A percentile compares a stretch with the other conserved stretches of the same genome.
These are phyloP conservation scores for Perca schrenkii DNA, from an alignment of 2,113 vertebrate genomes.

Conservation along the genomic window DNA sequence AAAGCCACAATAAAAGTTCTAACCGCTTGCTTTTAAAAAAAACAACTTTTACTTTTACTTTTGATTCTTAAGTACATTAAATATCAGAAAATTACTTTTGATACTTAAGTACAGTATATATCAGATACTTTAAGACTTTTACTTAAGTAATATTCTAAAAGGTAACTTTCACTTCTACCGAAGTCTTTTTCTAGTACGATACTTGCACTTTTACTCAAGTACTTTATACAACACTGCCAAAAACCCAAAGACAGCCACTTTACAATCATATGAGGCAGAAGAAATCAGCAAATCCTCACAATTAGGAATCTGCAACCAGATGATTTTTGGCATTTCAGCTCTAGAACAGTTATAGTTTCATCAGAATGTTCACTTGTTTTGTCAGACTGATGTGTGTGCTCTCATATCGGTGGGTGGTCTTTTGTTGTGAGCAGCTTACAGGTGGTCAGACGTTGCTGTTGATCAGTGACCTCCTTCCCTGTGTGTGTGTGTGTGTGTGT, in stretches of 20 bases:
- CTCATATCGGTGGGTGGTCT: slow-evolving; percentile 65
- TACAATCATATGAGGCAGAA: neutral
- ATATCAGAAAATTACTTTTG: no score
- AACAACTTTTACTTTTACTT: no score
- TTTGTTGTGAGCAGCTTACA: slow-evolving; percentile 63
- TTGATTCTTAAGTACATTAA: no score
- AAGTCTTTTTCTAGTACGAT: no score
- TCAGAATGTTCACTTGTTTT: neutral
- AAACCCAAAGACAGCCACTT: neutral
- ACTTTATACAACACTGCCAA: no score
- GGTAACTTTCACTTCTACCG: no score
- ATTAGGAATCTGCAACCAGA: neutral
- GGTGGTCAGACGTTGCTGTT: slow-evolving; percentile 62
- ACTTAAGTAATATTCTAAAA: no score
- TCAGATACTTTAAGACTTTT: no score
- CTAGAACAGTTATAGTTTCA: neutral
- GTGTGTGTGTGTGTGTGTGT: slow-evolving; percentile 6
- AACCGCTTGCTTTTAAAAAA: no score
- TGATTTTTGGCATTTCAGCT: neutral
- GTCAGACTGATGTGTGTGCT: slow-evolving; percentile 12
- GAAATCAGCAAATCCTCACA: neutral
- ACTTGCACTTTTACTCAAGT: no score
- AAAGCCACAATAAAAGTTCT: no score
- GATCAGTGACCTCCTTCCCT: slow-evolving; percentile 54
- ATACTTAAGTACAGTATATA: no score